Evolutionary conservation across 2,797 vertebrate genomes (phyloP).

Genomic region (Strix occidentalis): DNA sequence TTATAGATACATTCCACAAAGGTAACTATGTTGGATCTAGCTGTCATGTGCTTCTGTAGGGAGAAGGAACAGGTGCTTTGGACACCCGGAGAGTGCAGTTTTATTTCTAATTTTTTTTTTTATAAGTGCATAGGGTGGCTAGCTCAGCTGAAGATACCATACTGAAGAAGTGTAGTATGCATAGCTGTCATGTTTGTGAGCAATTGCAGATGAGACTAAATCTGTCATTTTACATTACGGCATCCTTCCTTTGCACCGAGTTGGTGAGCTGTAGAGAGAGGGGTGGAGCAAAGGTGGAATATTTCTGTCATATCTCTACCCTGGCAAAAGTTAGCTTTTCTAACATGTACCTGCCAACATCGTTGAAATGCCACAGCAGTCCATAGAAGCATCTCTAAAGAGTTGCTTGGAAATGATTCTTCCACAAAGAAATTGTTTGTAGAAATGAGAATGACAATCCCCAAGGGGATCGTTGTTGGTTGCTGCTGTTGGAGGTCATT

Average conservation of each 20-base stretch:
- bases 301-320: background rate
- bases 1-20: background rate
- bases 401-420: background rate
- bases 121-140: background rate
- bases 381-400: background rate
- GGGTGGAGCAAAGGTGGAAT: background rate
- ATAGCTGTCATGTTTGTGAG: background rate
- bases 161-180: background rate
- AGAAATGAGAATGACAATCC: background rate
- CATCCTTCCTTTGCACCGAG: background rate
- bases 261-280: background rate
- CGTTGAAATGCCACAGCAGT: background rate
- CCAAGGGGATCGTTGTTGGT: background rate
- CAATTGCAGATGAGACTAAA: background rate
- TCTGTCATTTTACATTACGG: background rate
- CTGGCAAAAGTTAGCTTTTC: background rate
- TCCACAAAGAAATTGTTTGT: background rate
- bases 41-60: background rate
- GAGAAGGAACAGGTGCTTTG: background rate
- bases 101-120: background rate
- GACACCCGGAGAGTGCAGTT: background rate
- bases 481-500: background rate
- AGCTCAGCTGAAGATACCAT: background rate
- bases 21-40: background rate
- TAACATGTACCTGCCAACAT: accelerated